These are phyloP conservation scores for Drosophila burlai DNA, from an alignment of 1,140 invertebrate genomes.

Conservation along the genomic window DNA sequence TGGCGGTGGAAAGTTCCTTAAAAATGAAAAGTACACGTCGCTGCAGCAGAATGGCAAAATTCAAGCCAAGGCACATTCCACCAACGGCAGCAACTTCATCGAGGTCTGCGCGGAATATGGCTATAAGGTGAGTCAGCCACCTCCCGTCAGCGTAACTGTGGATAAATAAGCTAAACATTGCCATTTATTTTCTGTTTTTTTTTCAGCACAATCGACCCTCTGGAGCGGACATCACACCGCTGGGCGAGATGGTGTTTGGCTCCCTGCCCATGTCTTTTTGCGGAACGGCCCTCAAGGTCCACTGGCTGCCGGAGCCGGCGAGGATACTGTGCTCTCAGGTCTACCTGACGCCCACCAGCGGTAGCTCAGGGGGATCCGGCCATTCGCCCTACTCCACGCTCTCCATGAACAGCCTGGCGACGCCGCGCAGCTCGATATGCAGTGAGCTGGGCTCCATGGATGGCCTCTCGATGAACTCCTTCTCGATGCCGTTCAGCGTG, in stretches of 20 bases:
- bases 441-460: conserved; percentile 82
- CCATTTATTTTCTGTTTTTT: background rate
- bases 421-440: conserved; percentile 78
- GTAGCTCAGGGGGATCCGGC: conserved; percentile 14
- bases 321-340: conserved; percentile 91
- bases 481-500: conserved; percentile 81
- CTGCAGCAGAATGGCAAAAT: conserved; percentile 72
- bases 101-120: conserved; percentile 81
- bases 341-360: conserved; percentile 84
- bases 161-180: background rate
- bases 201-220: conserved; percentile 87
- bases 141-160: background rate
- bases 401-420: conserved; percentile 72
- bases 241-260: conserved; percentile 96
- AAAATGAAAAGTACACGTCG: conserved; percentile 69
- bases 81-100: conserved; percentile 71
- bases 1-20: conserved; percentile 64
- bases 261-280: conserved; percentile 94
- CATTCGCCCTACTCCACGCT: conserved; percentile 81
- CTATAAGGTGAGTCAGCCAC: conserved; percentile 67
- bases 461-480: conserved; percentile 80
- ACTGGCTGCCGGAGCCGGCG: conserved; percentile 90
- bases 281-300: conserved; percentile 93
- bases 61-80: conserved; percentile 80
- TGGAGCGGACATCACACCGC: conserved; percentile 89